Base-by-base conservation (phyloP, 2,888 invertebrate genomes). In the Melanchra persicariae region DNA sequence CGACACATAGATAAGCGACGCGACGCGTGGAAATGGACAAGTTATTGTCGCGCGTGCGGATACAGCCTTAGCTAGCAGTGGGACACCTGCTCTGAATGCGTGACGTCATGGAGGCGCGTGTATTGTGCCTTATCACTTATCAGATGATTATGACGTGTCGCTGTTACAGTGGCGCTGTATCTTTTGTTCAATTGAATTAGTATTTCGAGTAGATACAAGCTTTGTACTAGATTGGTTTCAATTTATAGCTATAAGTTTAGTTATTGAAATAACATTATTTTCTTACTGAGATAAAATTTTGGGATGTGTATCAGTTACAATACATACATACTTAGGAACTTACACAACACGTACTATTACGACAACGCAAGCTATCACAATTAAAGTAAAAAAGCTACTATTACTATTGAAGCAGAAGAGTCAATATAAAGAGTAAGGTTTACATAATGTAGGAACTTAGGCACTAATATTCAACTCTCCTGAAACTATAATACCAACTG, bases 1-100 rank as follows among this genome's bases (percentile, higher is more conserved):
- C 54, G 64, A 19, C 52, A 34, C 12, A 15, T 15, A 86, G 89
- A 89, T 89, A 89, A 88, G 86, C 78, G 77, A 85, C 82, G 82
- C 82, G 82, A 86, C 84, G 82, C 82, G 82, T 85, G 84, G 77
- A 72, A 81, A 82, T 79, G 81, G 85, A 82, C 81, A 81, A 81
- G 51, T 81, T 84, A 81, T 70, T 84, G 87, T 84, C 64, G 80
- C 71, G 49, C 58, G 59, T 60, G 71, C 67, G 73, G 62, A 75
- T 75, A 71, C 72, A 67, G 73, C 72, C 76, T 79, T 82, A 74
- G 37, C 57, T 22, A n/a, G 34, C 17, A n/a, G 51, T 51, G 5
- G 61, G 70, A 74, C 70, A 69, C 43, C 60, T 75, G 72, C 76
- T 82, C 79, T 74, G 74, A 75, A 83, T 79, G 61, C 9, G 67